Base-by-base conservation (phyloP, 1,140 invertebrate species). In the Drosophila subobscura region DNA sequence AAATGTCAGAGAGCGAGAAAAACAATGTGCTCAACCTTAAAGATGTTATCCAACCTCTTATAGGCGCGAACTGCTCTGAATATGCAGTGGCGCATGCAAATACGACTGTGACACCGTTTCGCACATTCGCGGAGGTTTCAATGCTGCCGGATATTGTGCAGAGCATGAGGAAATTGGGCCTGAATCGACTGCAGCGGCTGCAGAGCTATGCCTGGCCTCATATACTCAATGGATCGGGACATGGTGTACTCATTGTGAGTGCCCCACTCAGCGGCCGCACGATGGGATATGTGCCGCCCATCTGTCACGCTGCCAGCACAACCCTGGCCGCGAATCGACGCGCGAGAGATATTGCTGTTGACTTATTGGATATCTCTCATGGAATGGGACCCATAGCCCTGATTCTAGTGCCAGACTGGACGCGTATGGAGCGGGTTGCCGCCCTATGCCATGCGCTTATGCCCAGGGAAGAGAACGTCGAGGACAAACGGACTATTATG, bases 151-250 rank as follows among this genome's bases (percentile, higher is more conserved):
- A 63, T 14, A 78, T 78, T 12, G 4, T 72, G 33, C 3, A 44
- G 0, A n/a, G 27, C 0, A 84, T 83, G 79, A 20, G 57, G 2
- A 46, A 20, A 1, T 7, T 85, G 46, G 47, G 60, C 4, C 3
- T 84, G 1, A 66, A 42, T 3, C 27, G 49, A 0, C 1, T 85
- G 57, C 54, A 70, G 33, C 76, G 80, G 5, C 20, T 85, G 8
- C 80, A 85, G 47, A 80, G 80, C 47, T 79, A 85, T 45, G 47
- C 80, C 0, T 85, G 80, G 80, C 57, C 68, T 1, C 57, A 85
- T 27, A 23, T 85, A 4, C 2, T 4, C 4, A 6, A 12, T 1
- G 67, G 60, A 0, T 8, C 33, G 1, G 57, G 29, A 0, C 47
- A 77, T 22, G 81, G 80, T 1, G 80, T 60, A 3, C 42, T 85